Evolutionary conservation across 35 echinoderm and acorn worm species (phyloP).

Genomic region (Hemicentrotus pulcherrimus): DNA sequence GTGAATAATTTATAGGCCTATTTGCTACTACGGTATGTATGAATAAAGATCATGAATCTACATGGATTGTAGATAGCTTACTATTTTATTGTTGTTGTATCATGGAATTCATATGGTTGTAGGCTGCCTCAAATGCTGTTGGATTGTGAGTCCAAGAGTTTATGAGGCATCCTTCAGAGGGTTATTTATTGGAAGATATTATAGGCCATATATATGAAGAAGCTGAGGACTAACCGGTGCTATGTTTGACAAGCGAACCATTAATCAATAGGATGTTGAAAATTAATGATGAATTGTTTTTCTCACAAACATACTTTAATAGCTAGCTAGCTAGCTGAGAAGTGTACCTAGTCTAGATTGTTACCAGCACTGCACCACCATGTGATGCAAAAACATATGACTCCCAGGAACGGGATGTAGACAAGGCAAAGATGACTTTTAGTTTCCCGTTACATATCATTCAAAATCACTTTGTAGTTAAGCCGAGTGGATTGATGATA

Average conservation of each 20-base stretch:
- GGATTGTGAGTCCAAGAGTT: neutral
- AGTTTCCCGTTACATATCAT: neutral
- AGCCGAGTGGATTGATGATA: neutral
- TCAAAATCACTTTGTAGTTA: neutral
- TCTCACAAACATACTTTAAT: neutral
- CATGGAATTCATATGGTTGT: neutral
- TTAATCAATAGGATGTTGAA: neutral
- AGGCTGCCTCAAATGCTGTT: neutral
- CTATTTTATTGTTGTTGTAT: too few relatives aligned
- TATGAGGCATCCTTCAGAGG: neutral
- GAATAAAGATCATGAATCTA: too few relatives aligned
- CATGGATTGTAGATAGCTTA: too few relatives aligned
- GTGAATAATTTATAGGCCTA: too few relatives aligned
- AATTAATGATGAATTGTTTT: neutral
- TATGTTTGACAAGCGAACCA: neutral
- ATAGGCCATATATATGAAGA: neutral
- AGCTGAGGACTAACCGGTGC: neutral
- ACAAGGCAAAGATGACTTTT: conserved; percentile 26
- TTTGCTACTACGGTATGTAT: too few relatives aligned
- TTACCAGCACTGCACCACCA: conserved; percentile 22
- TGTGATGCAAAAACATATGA: conserved; percentile 55
- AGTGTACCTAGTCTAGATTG: neutral
- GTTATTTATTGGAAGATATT: neutral
- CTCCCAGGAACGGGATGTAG: conserved; percentile 46
- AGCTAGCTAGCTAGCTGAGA: neutral